Evolutionary conservation across 2,113 vertebrate genomes (phyloP).

Genomic region (Stomatorhinus ivindoensis): DNA sequence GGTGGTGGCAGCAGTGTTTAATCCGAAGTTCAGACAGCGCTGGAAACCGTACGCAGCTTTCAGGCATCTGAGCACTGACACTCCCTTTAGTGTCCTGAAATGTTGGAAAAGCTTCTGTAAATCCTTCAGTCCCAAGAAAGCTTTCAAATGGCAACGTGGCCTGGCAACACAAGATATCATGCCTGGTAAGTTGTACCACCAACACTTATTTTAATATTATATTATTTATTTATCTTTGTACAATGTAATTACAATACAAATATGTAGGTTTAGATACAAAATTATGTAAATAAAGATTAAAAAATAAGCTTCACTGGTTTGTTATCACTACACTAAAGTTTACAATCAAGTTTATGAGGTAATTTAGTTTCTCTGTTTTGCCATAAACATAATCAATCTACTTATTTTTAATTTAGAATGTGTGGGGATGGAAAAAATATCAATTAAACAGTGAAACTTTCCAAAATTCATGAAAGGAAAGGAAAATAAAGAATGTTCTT

Average conservation of each 20-base stretch:
- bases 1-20: no score
- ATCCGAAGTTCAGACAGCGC: background rate
- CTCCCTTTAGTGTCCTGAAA: background rate
- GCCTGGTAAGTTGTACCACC: constrained; percentile 2
- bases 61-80: background rate
- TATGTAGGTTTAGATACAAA: constrained; percentile 78
- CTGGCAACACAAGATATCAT: background rate
- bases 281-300: constrained; percentile 76
- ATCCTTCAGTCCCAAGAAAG: background rate
- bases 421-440: constrained; percentile 28
- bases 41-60: background rate
- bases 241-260: constrained; percentile 79
- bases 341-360: constrained; percentile 75
- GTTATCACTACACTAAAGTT: constrained; percentile 66
- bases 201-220: constrained; percentile 58
- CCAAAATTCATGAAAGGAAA: background rate
- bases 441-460: constrained; percentile 15
- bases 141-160: background rate
- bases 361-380: constrained; percentile 59
- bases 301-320: constrained; percentile 71
- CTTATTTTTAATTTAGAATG: constrained; percentile 38
- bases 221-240: constrained; percentile 76
- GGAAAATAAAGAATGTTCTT: background rate
- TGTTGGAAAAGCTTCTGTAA: background rate
- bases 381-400: constrained; percentile 51